Percentiles rank a stretch among this genome's conserved stretches.
These are phyloP conservation scores for Agapornis canus DNA, from an alignment of 2,797 vertebrate species.

Conservation along the genomic window DNA sequence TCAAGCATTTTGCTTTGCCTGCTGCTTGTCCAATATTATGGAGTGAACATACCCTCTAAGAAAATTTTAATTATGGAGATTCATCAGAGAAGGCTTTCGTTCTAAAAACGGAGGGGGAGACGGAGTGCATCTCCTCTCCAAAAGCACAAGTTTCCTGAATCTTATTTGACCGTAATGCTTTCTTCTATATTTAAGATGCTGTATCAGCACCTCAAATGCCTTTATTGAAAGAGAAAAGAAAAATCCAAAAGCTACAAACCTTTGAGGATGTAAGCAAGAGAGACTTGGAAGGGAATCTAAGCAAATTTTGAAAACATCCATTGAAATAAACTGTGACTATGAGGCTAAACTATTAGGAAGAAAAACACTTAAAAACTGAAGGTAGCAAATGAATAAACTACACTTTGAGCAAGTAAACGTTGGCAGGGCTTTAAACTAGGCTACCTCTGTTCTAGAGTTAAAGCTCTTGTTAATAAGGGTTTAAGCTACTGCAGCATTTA, in stretches of 20 bases:
- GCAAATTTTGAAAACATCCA: slow-evolving; percentile 43
- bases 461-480: slow-evolving; percentile 50
- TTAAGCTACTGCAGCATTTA: slow-evolving; percentile 8
- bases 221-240: slow-evolving; percentile 15
- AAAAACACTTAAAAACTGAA: slow-evolving; percentile 49
- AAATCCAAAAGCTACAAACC: slow-evolving; percentile 16
- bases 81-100: slow-evolving; percentile 3
- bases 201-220: slow-evolving; percentile 37
- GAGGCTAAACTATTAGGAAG: slow-evolving; percentile 23
- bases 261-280: slow-evolving; percentile 43
- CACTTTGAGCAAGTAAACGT: slow-evolving; percentile 29
- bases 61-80: slow-evolving; percentile 25
- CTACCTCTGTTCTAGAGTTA: slow-evolving; percentile 2
- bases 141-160: neutral
- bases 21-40: neutral
- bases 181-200: slow-evolving; percentile 22
- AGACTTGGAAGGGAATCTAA: slow-evolving; percentile 55
- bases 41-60: neutral
- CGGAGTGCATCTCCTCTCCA: neutral
- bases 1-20: neutral
- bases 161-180: slow-evolving; percentile 30
- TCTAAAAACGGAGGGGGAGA: neutral
- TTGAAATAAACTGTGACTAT: slow-evolving; percentile 42
- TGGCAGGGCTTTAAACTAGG: slow-evolving; percentile 58
- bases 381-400: slow-evolving; percentile 40